phyloP scores from a whole-genome alignment of 1,140 invertebrate genomes.

The Ceratina australensis region DNA sequence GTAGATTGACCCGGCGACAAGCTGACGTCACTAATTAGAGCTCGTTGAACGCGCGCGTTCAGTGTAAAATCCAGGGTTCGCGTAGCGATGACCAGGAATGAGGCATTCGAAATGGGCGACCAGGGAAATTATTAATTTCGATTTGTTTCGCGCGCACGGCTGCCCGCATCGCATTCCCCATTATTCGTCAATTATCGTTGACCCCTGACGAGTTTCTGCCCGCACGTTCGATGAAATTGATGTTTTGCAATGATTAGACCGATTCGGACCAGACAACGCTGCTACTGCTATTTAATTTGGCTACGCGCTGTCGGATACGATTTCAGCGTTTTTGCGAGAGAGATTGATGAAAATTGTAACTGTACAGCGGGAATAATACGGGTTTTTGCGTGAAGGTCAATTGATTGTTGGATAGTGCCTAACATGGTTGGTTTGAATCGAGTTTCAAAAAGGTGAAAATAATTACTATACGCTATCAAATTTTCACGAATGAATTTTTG shows the following conservation, averaged over 20 bases:
- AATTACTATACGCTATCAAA: too few relatives aligned
- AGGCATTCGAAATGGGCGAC: not conserved
- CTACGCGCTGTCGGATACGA: not conserved
- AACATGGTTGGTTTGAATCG: too few relatives aligned
- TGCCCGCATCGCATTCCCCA: constrained; percentile 8
- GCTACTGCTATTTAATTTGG: not conserved
- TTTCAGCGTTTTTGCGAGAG: not conserved
- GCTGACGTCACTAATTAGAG: constrained; percentile 79
- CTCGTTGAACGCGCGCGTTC: constrained; percentile 68
- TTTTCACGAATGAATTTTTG: too few relatives aligned
- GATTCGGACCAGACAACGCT: constrained; percentile 4
- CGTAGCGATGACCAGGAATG: not conserved
- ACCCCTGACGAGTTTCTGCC: constrained; percentile 15
- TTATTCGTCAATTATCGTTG: constrained; percentile 59
- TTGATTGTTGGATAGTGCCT: too few relatives aligned
- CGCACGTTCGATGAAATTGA: constrained; percentile 6
- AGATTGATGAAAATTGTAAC: not conserved
- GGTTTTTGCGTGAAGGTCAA: too few relatives aligned
- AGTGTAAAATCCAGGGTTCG: constrained; percentile 48
- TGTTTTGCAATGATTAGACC: constrained; percentile 10
- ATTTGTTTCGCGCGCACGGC: constrained; percentile 41
- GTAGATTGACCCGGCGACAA: constrained; percentile 77
- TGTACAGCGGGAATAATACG: not conserved
- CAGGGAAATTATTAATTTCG: constrained; percentile 46
- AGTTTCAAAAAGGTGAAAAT: too few relatives aligned